Conservation (phyloP, 1,140 invertebrate genomes). For the roundworm (Caenorhabditis elegans) region DNA sequence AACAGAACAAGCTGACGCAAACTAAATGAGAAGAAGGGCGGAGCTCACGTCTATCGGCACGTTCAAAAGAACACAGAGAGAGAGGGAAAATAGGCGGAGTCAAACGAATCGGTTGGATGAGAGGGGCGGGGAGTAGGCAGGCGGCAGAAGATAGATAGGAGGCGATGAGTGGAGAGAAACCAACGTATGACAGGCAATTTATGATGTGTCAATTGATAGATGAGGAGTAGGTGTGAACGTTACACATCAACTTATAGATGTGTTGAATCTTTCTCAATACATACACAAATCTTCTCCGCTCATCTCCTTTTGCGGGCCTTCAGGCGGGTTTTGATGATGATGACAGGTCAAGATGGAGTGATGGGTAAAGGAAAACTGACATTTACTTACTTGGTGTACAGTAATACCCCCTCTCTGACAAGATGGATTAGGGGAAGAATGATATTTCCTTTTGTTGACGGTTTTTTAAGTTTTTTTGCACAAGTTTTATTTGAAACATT, state of each 20-base stretch:
- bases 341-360: slow-evolving; percentile 30
- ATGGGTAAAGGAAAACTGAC: slow-evolving; percentile 27
- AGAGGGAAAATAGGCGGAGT: background rate
- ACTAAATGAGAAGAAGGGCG: background rate
- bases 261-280: background rate
- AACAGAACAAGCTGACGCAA: too few species aligned
- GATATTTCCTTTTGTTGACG: too few species aligned
- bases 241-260: slow-evolving; percentile 19
- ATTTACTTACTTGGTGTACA: background rate
- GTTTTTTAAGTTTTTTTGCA: too few species aligned
- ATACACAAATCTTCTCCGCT: background rate
- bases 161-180: background rate
- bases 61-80: background rate
- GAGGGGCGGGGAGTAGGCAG: background rate
- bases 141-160: background rate
- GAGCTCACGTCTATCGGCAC: background rate
- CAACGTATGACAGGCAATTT: slow-evolving; percentile 17
- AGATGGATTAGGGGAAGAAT: too few species aligned
- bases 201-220: slow-evolving; percentile 31
- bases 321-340: background rate
- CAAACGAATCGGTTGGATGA: background rate
- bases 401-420: too few species aligned
- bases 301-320: background rate
- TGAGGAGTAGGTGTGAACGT: slow-evolving; percentile 5
- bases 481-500: too few species aligned